Percentiles rank a stretch among this genome's conserved stretches.
phyloP scores from a whole-genome alignment of 92 coral and sea anemone genomes.

The Meandrina meandrites region DNA sequence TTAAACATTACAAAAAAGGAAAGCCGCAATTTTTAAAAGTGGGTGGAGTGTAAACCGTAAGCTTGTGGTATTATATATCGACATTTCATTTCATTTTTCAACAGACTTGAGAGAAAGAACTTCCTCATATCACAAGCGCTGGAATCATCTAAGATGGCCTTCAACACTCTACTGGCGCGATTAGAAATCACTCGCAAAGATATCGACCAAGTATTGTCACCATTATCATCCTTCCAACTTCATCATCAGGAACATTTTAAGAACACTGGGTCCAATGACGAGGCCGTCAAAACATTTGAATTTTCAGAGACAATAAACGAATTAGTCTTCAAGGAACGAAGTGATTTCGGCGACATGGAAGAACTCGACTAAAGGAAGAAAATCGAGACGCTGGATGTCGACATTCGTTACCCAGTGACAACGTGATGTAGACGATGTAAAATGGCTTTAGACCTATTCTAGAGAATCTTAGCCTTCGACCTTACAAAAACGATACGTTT shows the following conservation, averaged over 20 bases:
- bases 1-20: too few species aligned
- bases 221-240: background rate
- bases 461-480: background rate
- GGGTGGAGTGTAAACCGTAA: too few species aligned
- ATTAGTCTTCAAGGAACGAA: background rate
- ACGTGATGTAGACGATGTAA: background rate
- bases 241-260: background rate
- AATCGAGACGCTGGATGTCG: background rate
- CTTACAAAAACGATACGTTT: background rate
- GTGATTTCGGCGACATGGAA: conserved; percentile 58
- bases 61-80: too few species aligned
- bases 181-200: conserved; percentile 22
- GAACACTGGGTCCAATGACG: background rate
- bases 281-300: background rate
- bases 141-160: background rate
- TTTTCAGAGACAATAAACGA: background rate
- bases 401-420: background rate
- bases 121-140: conserved; percentile 15
- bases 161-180: conserved; percentile 21
- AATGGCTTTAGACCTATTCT: background rate
- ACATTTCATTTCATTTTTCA: background rate
- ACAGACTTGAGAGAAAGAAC: conserved; percentile 31
- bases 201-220: conserved; percentile 7
- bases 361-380: conserved; percentile 38
- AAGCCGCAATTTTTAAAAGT: too few species aligned